These are phyloP conservation scores for Apamea crenata DNA, from an alignment of 2,888 invertebrate species.

Conservation along the genomic window DNA sequence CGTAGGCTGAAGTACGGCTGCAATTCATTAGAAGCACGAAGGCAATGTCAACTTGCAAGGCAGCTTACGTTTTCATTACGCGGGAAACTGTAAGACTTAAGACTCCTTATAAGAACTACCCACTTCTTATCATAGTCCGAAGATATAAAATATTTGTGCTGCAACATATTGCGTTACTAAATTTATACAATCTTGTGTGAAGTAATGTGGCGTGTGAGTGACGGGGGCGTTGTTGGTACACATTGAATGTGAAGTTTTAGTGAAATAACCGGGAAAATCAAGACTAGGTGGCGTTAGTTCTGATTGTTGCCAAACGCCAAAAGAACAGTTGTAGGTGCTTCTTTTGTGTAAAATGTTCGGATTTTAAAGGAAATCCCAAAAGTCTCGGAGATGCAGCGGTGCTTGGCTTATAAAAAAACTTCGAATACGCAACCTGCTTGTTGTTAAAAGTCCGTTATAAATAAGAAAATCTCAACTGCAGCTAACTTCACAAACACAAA, in stretches of 20 bases:
- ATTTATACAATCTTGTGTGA: neutral
- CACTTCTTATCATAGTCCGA: neutral
- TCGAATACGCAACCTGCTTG: neutral
- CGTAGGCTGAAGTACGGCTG: neutral
- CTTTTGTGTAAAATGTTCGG: neutral
- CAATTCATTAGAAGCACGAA: slow-evolving; percentile 16
- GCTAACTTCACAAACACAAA: neutral
- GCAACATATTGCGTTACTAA: slow-evolving; percentile 1
- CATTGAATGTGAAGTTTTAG: neutral
- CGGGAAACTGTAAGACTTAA: neutral
- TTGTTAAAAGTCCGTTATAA: neutral
- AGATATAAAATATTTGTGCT: neutral
- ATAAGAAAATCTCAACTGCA: neutral
- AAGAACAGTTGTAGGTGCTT: neutral
- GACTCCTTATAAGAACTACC: slow-evolving; percentile 1
- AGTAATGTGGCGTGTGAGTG: no score
- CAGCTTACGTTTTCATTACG: slow-evolving; percentile 41
- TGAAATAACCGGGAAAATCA: neutral
- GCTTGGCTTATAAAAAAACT: neutral
- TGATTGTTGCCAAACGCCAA: neutral
- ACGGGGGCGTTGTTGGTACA: neutral
- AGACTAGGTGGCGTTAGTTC: neutral
- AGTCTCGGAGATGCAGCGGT: neutral
- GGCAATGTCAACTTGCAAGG: slow-evolving; percentile 7
- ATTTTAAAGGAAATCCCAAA: neutral